phyloP scores from a whole-genome alignment of 1,140 invertebrate genomes.

The Yoshiicerus persimilis region DNA sequence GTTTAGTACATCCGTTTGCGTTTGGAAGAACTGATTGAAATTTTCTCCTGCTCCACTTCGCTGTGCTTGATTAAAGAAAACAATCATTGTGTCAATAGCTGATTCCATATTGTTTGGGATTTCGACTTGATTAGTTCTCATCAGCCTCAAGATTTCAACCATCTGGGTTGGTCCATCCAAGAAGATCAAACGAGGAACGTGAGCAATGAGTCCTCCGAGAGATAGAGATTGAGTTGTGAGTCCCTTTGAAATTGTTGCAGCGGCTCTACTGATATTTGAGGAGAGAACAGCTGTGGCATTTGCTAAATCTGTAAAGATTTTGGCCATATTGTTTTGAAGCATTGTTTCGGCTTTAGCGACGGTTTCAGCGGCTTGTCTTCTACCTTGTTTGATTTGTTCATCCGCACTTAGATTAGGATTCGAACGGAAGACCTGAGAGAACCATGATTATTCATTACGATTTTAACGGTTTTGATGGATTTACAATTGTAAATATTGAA shows the following conservation, averaged over 20 bases:
- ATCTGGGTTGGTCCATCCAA: conserved; percentile 49
- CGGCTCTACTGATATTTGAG: conserved; percentile 18
- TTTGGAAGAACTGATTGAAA: conserved; percentile 35
- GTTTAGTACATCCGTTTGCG: conserved; percentile 42
- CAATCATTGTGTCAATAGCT: conserved; percentile 48
- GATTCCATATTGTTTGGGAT: conserved; percentile 43
- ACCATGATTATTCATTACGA: not conserved
- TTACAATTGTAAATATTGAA: not conserved
- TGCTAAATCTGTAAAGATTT: conserved; percentile 8
- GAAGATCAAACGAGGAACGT: conserved; percentile 48
- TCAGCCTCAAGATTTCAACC: conserved; percentile 45
- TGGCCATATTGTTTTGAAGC: conserved; percentile 25
- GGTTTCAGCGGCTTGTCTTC: not conserved
- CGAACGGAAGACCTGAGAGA: not conserved
- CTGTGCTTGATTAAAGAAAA: conserved; percentile 42
- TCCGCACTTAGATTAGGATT: not conserved
- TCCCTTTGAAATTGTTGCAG: conserved; percentile 23
- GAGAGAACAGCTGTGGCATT: conserved; percentile 20
- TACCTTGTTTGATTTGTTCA: not conserved
- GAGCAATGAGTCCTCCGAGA: conserved; percentile 37
- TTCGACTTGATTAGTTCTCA: conserved; percentile 44
- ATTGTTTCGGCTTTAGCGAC: not conserved
- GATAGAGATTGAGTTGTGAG: conserved; percentile 23
- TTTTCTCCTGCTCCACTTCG: conserved; percentile 36
- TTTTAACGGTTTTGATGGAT: not conserved